These are phyloP conservation scores for Euproctis similis DNA, from an alignment of 2,888 invertebrate genomes.

Conservation along the genomic window DNA sequence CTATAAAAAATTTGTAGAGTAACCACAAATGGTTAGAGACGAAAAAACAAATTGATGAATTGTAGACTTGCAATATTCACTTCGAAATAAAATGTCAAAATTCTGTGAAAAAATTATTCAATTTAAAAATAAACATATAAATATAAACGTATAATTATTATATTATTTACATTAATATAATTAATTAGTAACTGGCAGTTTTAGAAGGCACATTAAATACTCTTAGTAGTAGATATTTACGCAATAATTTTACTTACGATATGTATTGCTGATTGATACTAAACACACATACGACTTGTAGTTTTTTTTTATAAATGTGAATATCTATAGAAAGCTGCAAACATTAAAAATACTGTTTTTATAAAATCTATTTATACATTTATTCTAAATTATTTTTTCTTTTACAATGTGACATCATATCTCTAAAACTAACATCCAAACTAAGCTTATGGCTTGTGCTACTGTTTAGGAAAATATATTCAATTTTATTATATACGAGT, in stretches of 20 bases:
- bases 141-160: too few species aligned
- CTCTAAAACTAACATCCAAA: too few species aligned
- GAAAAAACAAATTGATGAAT: too few species aligned
- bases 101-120: conserved; percentile 44
- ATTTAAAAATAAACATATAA: conserved; percentile 29
- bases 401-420: too few species aligned
- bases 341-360: conserved; percentile 1
- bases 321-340: conserved; percentile 7
- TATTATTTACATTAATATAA: conserved; percentile 54
- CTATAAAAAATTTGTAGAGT: too few species aligned
- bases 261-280: conserved; percentile 24
- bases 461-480: too few species aligned
- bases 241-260: conserved; percentile 10
- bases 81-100: too few species aligned
- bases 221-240: conserved; percentile 10
- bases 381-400: too few species aligned
- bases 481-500: too few species aligned
- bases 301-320: conserved; percentile 9
- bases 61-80: too few species aligned
- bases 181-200: conserved; percentile 68
- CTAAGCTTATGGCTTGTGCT: too few species aligned
- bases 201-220: conserved; percentile 53
- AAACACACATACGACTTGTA: conserved; percentile 7
- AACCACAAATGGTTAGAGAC: too few species aligned
- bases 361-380: not conserved